These are phyloP conservation scores for Remorina albescens DNA, from an alignment of 2,797 vertebrate genomes.

Conservation along the genomic window DNA sequence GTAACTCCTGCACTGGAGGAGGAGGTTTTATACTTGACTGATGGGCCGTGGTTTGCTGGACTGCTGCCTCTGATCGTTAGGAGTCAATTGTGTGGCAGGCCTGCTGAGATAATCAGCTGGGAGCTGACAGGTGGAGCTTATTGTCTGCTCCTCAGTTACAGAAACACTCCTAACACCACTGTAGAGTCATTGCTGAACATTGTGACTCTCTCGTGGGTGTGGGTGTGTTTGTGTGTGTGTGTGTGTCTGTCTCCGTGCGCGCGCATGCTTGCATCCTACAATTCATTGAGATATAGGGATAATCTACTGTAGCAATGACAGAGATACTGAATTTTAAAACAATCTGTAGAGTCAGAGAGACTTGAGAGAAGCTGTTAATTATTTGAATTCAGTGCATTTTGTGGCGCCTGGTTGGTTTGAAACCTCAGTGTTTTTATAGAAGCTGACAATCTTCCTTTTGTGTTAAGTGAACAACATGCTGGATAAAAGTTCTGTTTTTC, in stretches of 20 bases:
- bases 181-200: constrained; percentile 40
- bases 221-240: no score
- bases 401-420: constrained; percentile 23
- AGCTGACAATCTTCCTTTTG: constrained; percentile 26
- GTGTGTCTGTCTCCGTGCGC: no score
- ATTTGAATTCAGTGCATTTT: constrained; percentile 16
- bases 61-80: constrained; percentile 67
- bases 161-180: constrained; percentile 45
- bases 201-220: no score
- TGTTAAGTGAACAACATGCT: constrained; percentile 27
- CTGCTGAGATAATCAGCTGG: constrained; percentile 71
- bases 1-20: rapidly evolving
- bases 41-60: constrained; percentile 29
- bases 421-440: constrained; percentile 26
- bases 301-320: no score
- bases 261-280: no score
- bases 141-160: constrained; percentile 66
- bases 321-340: no score
- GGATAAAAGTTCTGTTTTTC: constrained; percentile 32
- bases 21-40: constrained; percentile 62
- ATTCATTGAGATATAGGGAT: no score
- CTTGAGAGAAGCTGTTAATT: constrained; percentile 18
- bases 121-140: constrained; percentile 70
- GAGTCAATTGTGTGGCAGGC: constrained; percentile 66
- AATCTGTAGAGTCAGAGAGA: no score